Conservation (phyloP, 1,140 invertebrate genomes). For the Drosophila neocordata region DNA sequence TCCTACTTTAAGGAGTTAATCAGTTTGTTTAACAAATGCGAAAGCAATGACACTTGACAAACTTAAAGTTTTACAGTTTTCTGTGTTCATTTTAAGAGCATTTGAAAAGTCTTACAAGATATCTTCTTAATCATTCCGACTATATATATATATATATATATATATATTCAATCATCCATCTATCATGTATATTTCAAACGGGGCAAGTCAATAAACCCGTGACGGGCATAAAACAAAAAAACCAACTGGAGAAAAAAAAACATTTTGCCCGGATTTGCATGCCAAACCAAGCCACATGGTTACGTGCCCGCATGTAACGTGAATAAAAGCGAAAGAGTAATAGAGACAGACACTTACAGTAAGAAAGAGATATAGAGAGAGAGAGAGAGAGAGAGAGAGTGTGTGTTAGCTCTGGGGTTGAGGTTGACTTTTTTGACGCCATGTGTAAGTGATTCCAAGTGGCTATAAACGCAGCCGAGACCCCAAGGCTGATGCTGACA, state of each 20-base stretch:
- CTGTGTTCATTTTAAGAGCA: not conserved
- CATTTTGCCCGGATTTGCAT: slow-evolving; percentile 38
- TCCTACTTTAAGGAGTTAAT: not conserved
- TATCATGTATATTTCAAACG: slow-evolving; percentile 14
- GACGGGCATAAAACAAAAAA: slow-evolving; percentile 38
- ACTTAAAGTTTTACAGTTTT: too few species aligned
- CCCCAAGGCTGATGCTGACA: slow-evolving; percentile 9
- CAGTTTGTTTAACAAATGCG: too few species aligned
- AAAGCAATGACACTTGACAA: too few species aligned
- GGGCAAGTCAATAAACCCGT: slow-evolving; percentile 67
- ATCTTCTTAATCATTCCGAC: not conserved
- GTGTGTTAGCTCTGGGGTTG: not conserved
- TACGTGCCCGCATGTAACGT: slow-evolving; percentile 39
- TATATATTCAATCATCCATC: not conserved
- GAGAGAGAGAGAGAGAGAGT: not conserved
- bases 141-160: slow-evolving; percentile 7
- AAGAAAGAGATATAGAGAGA: not conserved
- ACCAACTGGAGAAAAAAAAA: not conserved
- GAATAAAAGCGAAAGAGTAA: not conserved
- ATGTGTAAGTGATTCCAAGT: slow-evolving; percentile 65
- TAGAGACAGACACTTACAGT: not conserved
- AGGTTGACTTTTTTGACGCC: slow-evolving; percentile 31
- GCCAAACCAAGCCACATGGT: slow-evolving; percentile 16
- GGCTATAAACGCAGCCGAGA: slow-evolving; percentile 46
- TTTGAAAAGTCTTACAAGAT: not conserved